Evolutionary conservation across 2,113 vertebrate species (phyloP).

Genomic region (Coregonus clupeaformis): DNA sequence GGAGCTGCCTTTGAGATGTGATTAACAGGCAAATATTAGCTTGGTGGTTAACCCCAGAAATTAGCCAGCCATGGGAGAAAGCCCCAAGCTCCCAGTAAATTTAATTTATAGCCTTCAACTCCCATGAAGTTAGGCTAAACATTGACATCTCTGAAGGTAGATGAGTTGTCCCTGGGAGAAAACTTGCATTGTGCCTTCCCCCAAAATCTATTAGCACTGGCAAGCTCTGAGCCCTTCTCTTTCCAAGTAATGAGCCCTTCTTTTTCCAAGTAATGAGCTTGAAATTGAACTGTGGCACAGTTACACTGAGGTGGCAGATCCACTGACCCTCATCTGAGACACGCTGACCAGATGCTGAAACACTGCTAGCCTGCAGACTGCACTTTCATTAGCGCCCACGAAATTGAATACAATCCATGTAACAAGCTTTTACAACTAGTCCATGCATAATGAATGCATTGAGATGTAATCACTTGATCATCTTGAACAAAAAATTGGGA

Average conservation of each 20-base stretch:
- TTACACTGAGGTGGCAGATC: conserved; percentile 3
- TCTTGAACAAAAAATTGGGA: background rate
- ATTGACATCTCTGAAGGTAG: conserved; percentile 69
- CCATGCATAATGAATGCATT: background rate
- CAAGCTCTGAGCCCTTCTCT: background rate
- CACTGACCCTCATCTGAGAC: background rate
- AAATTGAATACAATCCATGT: background rate
- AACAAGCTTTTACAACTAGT: background rate
- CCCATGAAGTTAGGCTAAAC: conserved; percentile 66
- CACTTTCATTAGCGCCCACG: background rate
- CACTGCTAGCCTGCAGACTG: background rate
- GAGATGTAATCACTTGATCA: background rate
- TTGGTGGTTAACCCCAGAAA: conserved; percentile 80
- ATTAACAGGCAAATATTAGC: conserved; percentile 70
- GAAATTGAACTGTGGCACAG: conserved; percentile 12
- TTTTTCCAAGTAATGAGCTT: conserved; percentile 5
- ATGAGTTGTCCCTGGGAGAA: conserved; percentile 32
- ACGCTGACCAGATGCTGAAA: background rate
- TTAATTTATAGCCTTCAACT: conserved; percentile 74
- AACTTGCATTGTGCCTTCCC: background rate
- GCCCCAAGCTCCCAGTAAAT: conserved; percentile 74
- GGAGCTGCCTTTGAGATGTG: conserved; percentile 20
- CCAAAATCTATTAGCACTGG: conserved; percentile 19
- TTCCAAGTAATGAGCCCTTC: background rate
- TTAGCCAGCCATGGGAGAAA: conserved; percentile 77